A percentile compares a stretch with the other conserved stretches of the same genome.
Evolutionary conservation across 2,797 vertebrate species (phyloP).

Genomic region (Sebastes matsubarae): DNA sequence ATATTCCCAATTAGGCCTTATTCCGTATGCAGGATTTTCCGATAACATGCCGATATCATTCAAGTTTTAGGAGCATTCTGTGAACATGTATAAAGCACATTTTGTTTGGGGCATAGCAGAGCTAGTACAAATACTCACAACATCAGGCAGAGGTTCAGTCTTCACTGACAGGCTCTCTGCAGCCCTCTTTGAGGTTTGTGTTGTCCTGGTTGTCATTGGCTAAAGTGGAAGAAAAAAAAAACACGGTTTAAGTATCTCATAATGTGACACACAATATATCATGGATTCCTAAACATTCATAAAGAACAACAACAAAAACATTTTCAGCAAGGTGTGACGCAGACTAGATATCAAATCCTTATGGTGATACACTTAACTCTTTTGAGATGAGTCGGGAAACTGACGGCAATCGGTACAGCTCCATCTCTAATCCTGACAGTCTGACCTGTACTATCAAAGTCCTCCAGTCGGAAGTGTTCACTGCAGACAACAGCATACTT

Average conservation of each 20-base stretch:
- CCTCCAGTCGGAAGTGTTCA: not conserved
- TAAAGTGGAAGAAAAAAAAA: too few relatives aligned
- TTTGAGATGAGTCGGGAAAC: not conserved
- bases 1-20: too few relatives aligned
- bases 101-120: too few relatives aligned
- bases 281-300: not conserved
- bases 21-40: too few relatives aligned
- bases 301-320: not conserved
- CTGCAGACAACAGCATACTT: not conserved
- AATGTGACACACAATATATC: not conserved
- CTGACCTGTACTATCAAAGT: conserved; percentile 9
- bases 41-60: too few relatives aligned
- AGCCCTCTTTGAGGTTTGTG: too few relatives aligned
- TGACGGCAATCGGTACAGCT: not conserved
- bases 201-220: too few relatives aligned
- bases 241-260: not conserved
- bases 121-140: too few relatives aligned
- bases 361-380: not conserved
- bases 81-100: too few relatives aligned
- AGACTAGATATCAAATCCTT: not conserved
- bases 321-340: not conserved
- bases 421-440: not conserved
- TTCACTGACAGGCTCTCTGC: too few relatives aligned
- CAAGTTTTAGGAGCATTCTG: too few relatives aligned
- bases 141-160: too few relatives aligned